Percentiles rank a stretch among this genome's conserved stretches.
phyloP scores from a whole-genome alignment of 2,113 vertebrate species.

The Helogale parvula region DNA sequence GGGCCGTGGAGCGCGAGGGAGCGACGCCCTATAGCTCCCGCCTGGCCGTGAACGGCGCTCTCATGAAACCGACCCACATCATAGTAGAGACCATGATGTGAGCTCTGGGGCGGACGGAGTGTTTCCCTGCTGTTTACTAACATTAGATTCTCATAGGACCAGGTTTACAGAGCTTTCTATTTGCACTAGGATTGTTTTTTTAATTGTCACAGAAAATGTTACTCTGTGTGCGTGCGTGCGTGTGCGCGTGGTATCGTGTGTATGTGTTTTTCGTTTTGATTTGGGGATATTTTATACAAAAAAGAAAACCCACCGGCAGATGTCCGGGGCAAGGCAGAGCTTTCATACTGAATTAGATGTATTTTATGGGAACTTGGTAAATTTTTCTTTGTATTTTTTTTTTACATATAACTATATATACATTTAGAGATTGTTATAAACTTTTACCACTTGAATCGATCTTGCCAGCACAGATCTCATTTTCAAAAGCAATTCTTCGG shows the following conservation, averaged over 20 bases:
- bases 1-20: slow-evolving; percentile 86
- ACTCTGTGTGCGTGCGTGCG: slow-evolving; percentile 83
- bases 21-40: slow-evolving; percentile 85
- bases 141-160: slow-evolving; percentile 95
- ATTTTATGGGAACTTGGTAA: slow-evolving; percentile 87
- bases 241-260: slow-evolving; percentile 63
- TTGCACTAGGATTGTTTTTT: slow-evolving; percentile 91
- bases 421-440: slow-evolving; percentile 83
- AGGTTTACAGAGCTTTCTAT: slow-evolving; percentile 95
- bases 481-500: slow-evolving; percentile 84
- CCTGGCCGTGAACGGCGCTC: slow-evolving; percentile 86
- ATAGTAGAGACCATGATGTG: slow-evolving; percentile 99
- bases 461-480: slow-evolving; percentile 87
- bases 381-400: slow-evolving; percentile 81
- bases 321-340: slow-evolving; percentile 81
- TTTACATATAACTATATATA: slow-evolving; percentile 69
- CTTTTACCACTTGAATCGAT: slow-evolving; percentile 85
- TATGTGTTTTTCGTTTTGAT: slow-evolving; percentile 74
- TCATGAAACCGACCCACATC: slow-evolving; percentile 95
- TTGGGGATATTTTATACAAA: slow-evolving; percentile 86
- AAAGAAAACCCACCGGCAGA: slow-evolving; percentile 83
- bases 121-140: slow-evolving; percentile 94
- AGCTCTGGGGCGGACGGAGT: slow-evolving; percentile 91
- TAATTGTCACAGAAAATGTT: slow-evolving; percentile 90
- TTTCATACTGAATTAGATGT: slow-evolving; percentile 88